phyloP scores from a whole-genome alignment of 2,113 vertebrate species.

The Sprattus sprattus region DNA sequence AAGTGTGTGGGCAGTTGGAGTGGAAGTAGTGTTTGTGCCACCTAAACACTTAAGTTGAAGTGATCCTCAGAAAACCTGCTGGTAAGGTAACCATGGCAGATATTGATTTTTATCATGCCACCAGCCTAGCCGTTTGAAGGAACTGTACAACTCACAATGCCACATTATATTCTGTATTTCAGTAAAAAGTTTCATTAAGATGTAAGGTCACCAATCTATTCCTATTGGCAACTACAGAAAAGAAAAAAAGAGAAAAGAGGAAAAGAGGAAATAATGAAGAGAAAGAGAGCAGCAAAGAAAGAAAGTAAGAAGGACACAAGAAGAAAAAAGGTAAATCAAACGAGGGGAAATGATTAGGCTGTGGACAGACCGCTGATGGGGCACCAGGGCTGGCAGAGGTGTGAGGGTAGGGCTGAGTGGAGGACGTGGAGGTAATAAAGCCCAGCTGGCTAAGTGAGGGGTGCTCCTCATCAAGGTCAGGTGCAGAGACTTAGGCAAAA shows the following conservation, averaged over 20 bases:
- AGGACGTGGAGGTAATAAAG: not conserved
- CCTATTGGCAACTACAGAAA: not conserved
- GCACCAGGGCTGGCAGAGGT: not conserved
- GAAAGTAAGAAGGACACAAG: too few relatives aligned
- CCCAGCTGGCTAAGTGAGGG: constrained; percentile 5
- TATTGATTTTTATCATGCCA: not conserved
- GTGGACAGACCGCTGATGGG: not conserved
- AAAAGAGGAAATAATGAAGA: not conserved
- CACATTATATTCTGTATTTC: not conserved
- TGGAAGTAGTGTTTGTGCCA: not conserved
- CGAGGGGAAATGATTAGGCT: not conserved
- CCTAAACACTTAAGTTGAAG: not conserved
- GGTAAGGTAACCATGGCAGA: not conserved
- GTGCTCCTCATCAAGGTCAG: not conserved
- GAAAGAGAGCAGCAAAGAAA: not conserved
- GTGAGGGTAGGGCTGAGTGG: not conserved
- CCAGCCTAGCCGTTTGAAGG: not conserved
- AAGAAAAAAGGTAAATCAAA: not conserved
- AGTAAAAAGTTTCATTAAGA: not conserved
- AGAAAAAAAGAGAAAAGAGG: not conserved
- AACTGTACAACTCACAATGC: not conserved
- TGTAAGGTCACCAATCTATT: not conserved
- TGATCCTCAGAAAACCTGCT: not conserved
- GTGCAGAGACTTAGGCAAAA: not conserved
- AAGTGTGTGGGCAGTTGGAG: not conserved